Conservation (phyloP, 2,797 vertebrate genomes). For the Dromococcyx pavoninus region DNA sequence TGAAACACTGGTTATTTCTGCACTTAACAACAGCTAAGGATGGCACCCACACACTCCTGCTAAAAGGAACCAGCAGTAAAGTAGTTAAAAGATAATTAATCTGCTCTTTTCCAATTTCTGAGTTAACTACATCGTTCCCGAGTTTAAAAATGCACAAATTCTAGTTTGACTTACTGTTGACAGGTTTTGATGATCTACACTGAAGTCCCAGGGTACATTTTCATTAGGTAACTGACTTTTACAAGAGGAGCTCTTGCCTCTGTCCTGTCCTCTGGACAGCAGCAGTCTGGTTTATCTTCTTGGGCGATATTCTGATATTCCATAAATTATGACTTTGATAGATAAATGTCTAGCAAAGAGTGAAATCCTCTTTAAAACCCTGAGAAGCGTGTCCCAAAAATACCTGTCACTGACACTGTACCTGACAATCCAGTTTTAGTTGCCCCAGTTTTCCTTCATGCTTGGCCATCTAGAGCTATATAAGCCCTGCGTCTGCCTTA, state of each 20-base stretch:
- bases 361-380: background rate
- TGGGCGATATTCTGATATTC: background rate
- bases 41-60: background rate
- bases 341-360: background rate
- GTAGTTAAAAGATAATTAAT: background rate
- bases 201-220: background rate
- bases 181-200: background rate
- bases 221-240: background rate
- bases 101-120: background rate
- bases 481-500: background rate
- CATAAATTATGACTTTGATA: background rate
- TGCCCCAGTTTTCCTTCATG: background rate
- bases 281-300: background rate
- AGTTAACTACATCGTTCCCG: background rate
- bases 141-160: background rate
- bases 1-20: background rate
- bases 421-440: background rate
- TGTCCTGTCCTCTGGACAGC: background rate
- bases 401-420: background rate
- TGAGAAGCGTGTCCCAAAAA: background rate
- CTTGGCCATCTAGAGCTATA: background rate
- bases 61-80: background rate
- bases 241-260: background rate
- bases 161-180: background rate
- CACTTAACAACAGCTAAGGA: background rate